Percentiles rank a stretch among this genome's conserved stretches.
Evolutionary conservation across 2,113 vertebrate genomes (phyloP).

Genomic region (Dascyllus trimaculatus): DNA sequence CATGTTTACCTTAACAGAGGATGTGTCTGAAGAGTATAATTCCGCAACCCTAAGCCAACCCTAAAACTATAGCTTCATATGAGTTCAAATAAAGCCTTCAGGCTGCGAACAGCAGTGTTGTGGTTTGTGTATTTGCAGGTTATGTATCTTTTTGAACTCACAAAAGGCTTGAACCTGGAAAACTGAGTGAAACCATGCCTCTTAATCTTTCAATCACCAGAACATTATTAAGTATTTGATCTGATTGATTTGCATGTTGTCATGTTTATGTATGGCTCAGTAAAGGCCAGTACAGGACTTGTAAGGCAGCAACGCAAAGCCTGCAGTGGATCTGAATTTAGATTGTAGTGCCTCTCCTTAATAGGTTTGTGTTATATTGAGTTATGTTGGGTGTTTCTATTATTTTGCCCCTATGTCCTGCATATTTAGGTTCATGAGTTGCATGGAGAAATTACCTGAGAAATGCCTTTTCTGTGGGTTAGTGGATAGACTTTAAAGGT

Average conservation of each 20-base stretch:
- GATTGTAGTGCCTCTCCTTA: neutral
- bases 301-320: neutral
- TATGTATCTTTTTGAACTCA: neutral
- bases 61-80: too few species aligned
- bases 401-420: neutral
- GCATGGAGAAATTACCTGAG: neutral
- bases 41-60: too few species aligned
- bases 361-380: neutral
- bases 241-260: constrained; percentile 7
- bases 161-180: neutral
- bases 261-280: constrained; percentile 6
- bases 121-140: neutral
- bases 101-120: neutral
- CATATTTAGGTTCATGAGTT: neutral
- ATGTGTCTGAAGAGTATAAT: too few species aligned
- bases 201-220: neutral
- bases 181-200: neutral
- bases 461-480: neutral
- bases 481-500: neutral
- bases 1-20: too few species aligned
- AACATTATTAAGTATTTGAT: neutral
- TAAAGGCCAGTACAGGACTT: neutral
- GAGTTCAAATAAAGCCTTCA: too few species aligned
- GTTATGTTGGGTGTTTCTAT: neutral
- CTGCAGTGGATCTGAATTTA: neutral